Evolutionary conservation across 2,888 invertebrate species (phyloP), one percentile per base, ranked within the genome.

Genomic region (Esperia sulphurella): DNA sequence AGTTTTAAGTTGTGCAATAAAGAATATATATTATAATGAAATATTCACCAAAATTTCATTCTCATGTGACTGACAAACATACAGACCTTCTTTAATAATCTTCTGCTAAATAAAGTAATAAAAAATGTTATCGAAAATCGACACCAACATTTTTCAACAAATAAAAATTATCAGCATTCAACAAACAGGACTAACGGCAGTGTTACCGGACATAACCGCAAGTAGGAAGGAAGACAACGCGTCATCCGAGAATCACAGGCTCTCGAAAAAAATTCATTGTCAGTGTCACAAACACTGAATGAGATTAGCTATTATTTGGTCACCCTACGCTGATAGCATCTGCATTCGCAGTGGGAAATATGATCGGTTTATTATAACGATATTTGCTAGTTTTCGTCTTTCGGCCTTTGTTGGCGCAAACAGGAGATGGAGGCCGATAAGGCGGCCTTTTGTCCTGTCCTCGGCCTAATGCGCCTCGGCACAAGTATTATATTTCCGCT

Each of bases 291-390:
- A 21, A 21, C 71, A 69, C 51, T 69, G 68, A 75, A 81, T 75
- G 54, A 73, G 68, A 77, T 80, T 78, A 77, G 65, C 76, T 76
- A 77, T 82, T 79, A 81, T 82, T 82, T 74, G 79, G 77, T 75
- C 79, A 75, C 84, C 81, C 79, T 65, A 69, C 49, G 60, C 55
- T 67, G 82, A 82, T 82, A 63, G 47, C 60, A 83, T 84, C 82
- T 62, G 46, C 52, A 61, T 71, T 63, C 58, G 35, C 1, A 64
- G 51, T 50, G 58, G 51, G 86, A 81, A 86, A 87, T 76, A 79
- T 75, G 85, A 87, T 84, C 75, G 61, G 65, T 77, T 85, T 83
- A 81, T 87, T 87, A 86, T 85, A 84, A 83, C 83, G 84, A 85
- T 87, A 87, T 85, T 83, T 75, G 79, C 75, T 77, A 78, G 75